Base-by-base conservation (phyloP, 2,888 invertebrate genomes). In the Caenorhabditis virilis region DNA sequence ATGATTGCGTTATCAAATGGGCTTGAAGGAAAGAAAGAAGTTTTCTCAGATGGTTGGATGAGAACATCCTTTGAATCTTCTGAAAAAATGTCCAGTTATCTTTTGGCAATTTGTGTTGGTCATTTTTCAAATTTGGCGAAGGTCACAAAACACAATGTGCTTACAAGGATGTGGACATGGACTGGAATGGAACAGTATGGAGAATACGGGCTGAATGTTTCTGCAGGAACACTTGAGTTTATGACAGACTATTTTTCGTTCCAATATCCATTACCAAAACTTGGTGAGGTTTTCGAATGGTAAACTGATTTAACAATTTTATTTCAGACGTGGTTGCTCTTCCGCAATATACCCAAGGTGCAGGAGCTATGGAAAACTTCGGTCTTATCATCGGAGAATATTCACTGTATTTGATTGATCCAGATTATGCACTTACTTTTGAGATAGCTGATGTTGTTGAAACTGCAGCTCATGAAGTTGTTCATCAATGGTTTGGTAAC, bases 41-140 rank as follows among this genome's bases (percentile, higher is more conserved):
- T 57, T 13, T 50, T 46, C 15, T 41, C 48, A 7, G 36, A 41
- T 33, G 64, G 61, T 18, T 69, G 63, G 65, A 60, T 46, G 36
- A 30, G 11, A 23, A 67, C 69, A 9, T 20, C 35, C 13, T 74
- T 74, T 51, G 50, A 36, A 33, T 16, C 47, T 1, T 63, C 72
- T 1, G 38, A 57, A 6, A 20, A 25, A 39, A 93, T 93, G 63
- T 52, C 52, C n/a, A 48, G 2, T 5, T 93, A 93, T 84, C 85
- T 92, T 9, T 90, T 92, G 73, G 91, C 92, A 0, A 88, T 92
- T 73, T 89, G 91, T 0, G 90, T 93, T 1, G 92, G 92, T 82
- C 91, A 93, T 70, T 90, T 89, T 84, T 89, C 52, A 4, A 68
- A 83, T 88, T n/a, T 72, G 11, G 47, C 61, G 0, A 62, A 48